Percentiles rank a stretch among this genome's conserved stretches.
These are phyloP conservation scores for Zapornia atra DNA, from an alignment of 2,113 vertebrate species.

Conservation along the genomic window DNA sequence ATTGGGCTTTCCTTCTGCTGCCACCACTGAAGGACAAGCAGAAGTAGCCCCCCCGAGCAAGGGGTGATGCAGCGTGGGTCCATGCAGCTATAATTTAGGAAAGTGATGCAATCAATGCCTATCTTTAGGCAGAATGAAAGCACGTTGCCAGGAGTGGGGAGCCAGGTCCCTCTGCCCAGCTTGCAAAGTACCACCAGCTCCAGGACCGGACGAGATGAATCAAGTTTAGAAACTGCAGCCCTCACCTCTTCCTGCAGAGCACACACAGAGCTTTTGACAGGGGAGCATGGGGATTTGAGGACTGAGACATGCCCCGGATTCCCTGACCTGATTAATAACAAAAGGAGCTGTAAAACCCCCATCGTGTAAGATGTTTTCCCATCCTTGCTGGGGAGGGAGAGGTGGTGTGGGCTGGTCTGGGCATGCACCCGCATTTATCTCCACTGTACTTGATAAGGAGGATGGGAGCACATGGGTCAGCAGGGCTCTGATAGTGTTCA, in stretches of 20 bases:
- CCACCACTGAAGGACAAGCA: not conserved
- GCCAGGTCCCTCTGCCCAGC: not conserved
- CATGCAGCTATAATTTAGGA: not conserved
- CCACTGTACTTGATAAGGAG: not conserved
- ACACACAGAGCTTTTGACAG: accelerated
- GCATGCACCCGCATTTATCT: accelerated
- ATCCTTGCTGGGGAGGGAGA: not conserved
- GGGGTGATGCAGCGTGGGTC: not conserved
- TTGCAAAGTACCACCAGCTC: not conserved
- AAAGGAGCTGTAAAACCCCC: not conserved
- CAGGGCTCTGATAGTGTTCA: accelerated
- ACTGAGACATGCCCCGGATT: not conserved
- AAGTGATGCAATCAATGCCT: not conserved
- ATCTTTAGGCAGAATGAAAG: not conserved
- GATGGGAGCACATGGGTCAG: not conserved
- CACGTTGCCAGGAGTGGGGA: accelerated
- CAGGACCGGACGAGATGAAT: accelerated
- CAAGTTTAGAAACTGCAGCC: not conserved
- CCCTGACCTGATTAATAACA: not conserved
- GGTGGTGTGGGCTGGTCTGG: not conserved
- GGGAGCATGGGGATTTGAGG: not conserved
- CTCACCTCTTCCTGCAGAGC: not conserved
- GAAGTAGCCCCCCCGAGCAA: not conserved
- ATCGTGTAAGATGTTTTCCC: too few species aligned
- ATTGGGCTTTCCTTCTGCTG: not conserved